Conservation (phyloP, 2,888 invertebrate species). For the Cheilosia variabilis region DNA sequence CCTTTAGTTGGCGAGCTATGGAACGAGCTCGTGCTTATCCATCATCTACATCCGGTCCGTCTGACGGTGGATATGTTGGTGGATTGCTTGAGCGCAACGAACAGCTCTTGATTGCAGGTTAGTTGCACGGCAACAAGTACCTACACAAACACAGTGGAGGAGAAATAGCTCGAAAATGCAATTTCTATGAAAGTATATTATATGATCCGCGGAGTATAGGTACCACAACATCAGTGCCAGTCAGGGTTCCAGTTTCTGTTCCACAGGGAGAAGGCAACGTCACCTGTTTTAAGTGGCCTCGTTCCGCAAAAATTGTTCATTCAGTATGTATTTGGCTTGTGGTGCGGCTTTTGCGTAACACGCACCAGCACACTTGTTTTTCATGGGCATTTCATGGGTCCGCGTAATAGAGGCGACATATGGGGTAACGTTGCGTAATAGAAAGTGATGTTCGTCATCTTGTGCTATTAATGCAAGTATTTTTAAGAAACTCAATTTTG, state of each 20-base stretch:
- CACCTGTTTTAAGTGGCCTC: slow-evolving; percentile 23
- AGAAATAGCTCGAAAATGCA: slow-evolving; percentile 18
- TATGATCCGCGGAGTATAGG: neutral
- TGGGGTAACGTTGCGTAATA: slow-evolving; percentile 24
- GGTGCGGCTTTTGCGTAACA: slow-evolving; percentile 29
- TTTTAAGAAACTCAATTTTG: too few species aligned
- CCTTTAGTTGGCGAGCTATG: slow-evolving; percentile 21
- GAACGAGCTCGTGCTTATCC: slow-evolving; percentile 46
- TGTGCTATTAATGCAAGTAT: neutral
- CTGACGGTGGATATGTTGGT: neutral
- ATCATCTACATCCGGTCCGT: slow-evolving; percentile 51
- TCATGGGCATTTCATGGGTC: slow-evolving; percentile 25
- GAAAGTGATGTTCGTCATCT: neutral
- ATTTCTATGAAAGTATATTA: slow-evolving; percentile 21
- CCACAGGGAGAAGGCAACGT: neutral
- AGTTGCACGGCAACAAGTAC: slow-evolving; percentile 23
- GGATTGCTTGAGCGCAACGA: slow-evolving; percentile 27
- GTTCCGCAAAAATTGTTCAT: slow-evolving; percentile 37
- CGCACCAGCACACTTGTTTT: slow-evolving; percentile 27
- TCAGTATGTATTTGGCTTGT: slow-evolving; percentile 15
- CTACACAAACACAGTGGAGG: neutral
- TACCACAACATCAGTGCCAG: slow-evolving; percentile 5
- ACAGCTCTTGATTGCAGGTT: slow-evolving; percentile 13
- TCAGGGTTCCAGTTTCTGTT: slow-evolving; percentile 3
- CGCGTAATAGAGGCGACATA: slow-evolving; percentile 7